phyloP scores from a whole-genome alignment of 2,888 invertebrate genomes.

The Limenitis camilla region DNA sequence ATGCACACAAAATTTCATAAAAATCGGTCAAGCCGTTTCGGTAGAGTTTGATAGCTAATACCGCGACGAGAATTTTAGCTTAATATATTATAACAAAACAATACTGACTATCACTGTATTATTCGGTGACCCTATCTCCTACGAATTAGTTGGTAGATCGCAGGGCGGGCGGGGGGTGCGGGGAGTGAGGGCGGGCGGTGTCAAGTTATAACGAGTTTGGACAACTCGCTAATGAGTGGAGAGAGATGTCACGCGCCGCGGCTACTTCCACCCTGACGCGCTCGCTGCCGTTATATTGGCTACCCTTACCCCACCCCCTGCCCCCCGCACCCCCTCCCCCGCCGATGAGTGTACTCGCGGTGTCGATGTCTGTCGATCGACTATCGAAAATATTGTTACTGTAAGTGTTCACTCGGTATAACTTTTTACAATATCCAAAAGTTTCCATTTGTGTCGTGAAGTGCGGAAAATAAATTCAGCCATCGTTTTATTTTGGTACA shows the following conservation, averaged over 20 bases:
- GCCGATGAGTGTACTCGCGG: too few species aligned
- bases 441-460: background rate
- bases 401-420: background rate
- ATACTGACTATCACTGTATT: too few species aligned
- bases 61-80: too few species aligned
- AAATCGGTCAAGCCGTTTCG: too few species aligned
- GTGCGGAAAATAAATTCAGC: too few species aligned
- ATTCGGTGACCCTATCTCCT: background rate
- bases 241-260: constrained; percentile 25
- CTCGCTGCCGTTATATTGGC: constrained; percentile 13
- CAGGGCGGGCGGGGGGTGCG: constrained; percentile 21
- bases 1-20: too few species aligned
- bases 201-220: constrained; percentile 66
- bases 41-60: too few species aligned
- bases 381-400: constrained; percentile 7
- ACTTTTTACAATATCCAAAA: background rate
- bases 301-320: constrained; percentile 9
- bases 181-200: constrained; percentile 24
- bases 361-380: too few species aligned
- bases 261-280: constrained; percentile 20
- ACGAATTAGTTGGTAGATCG: constrained; percentile 15
- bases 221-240: constrained; percentile 66
- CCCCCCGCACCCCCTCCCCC: background rate
- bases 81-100: too few species aligned
- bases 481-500: too few species aligned